Evolutionary conservation across 2,113 vertebrate species (phyloP), one percentile per base, ranked within the genome.

Genomic region (Anas platyrhynchos): DNA sequence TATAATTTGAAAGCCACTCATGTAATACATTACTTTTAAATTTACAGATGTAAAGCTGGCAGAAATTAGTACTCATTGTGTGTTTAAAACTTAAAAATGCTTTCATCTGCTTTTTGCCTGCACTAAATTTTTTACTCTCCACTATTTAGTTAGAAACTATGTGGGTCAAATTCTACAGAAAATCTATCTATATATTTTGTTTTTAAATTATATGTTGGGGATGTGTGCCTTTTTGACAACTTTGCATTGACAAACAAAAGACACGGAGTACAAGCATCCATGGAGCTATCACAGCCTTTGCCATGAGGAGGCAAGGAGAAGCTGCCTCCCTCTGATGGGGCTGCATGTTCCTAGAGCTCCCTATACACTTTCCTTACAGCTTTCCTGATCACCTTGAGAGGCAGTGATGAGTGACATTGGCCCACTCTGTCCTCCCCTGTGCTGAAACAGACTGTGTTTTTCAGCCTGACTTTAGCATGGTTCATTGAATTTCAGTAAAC

Each of bases 401-500:
- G 67, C 84, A 94, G 56, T 79, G 88, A 96, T 91, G 78, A 86
- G 62, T 82, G 72, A 95, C 81, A 89, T 20, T 54, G 91, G 25
- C 68, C 58, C 34, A 73, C 11, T 85, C 50, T 54, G 25, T 27
- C 80, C 46, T 92, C 52, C 56, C 55, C 27, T 87, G 38, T 73
- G 72, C 46, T 55, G 68, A 88, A 91, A 84, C 34, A 79, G 67
- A 23, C 31, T 68, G 27, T 85, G 67, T 67, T 96, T 94, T 91
- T 88, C 93, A 79, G 61, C 27, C 69, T 86, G 66, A 84, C 43
- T 95, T 95, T 88, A 95, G 38, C 63, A 96, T 92, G 94, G 68
- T 97, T 88, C 78, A 71, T 58, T 94, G 94, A 88, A 83, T 94
- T 96, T 88, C 83, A 83, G 94, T 96, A 97, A 97, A 97, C 88